These are phyloP conservation scores for Augochlorella aurata DNA, from an alignment of 2,888 invertebrate species.

Conservation along the genomic window DNA sequence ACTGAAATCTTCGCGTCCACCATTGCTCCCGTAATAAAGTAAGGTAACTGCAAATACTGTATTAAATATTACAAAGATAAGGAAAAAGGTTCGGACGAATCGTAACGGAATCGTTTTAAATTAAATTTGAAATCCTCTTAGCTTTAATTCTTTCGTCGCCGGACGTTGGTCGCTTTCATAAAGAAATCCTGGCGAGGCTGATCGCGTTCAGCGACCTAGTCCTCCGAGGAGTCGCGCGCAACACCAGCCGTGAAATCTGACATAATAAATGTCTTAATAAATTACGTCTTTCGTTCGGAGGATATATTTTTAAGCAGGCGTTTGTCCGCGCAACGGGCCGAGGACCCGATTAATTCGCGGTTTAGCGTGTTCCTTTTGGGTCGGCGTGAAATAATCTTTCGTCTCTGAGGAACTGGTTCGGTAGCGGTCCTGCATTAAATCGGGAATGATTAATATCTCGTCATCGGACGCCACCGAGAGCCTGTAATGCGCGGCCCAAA, in stretches of 20 bases:
- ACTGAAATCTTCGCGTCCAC: no score
- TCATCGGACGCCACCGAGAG: conserved; percentile 12
- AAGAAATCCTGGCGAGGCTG: neutral
- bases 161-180: neutral
- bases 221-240: conserved; percentile 28
- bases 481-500: conserved; percentile 49
- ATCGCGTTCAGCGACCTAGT: conserved; percentile 39
- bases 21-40: no score
- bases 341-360: conserved; percentile 11
- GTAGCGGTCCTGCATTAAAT: conserved; percentile 43
- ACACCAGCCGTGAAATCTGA: conserved; percentile 37
- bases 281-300: conserved; percentile 23
- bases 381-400: conserved; percentile 20
- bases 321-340: conserved; percentile 16
- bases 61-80: no score
- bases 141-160: neutral
- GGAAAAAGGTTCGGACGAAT: no score
- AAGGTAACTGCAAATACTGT: no score
- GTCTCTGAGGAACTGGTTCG: conserved; percentile 38
- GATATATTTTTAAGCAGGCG: neutral
- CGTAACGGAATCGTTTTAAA: no score
- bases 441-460: conserved; percentile 50
- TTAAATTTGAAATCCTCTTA: no score
- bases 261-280: conserved; percentile 47
- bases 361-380: neutral